Base-by-base conservation (phyloP, 2,113 vertebrate genomes). In the Hypomesus transpacificus region DNA sequence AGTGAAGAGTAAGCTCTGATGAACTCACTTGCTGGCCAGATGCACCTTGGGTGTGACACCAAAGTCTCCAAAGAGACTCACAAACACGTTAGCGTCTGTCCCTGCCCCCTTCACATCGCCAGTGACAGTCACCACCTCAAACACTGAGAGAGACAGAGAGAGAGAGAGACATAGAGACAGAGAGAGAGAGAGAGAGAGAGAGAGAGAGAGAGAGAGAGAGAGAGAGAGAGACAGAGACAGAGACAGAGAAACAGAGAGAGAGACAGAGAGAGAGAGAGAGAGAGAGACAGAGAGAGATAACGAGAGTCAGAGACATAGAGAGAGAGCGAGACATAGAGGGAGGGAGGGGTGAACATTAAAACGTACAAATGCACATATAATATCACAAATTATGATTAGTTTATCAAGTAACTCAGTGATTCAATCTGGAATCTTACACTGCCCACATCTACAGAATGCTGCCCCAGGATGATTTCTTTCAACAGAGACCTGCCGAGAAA, bases 1-100 rank as follows among this genome's bases (percentile, higher is more conserved):
- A 26, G 16, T 14, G 26, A 34, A 20, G 24, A 39, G 24, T 22
- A 24, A 21, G 14, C 14, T 54, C 4, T 62, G 67, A 68, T 14
- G 14, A 84, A 94, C 97, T 95, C 84, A 98, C 97, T 98, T 98
- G 97, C 96, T 98, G 66, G 95, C 95, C 85, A 99, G 94, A 69
- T 98, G 96, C 80, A 95, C 93, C 86, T 99, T 99, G 57, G 97
- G 96, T 21, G 95, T 94, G 63, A 97, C 92, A 6, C 97, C 97
- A n/a, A 89, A 93, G 6, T 98, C 95, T 88, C 97, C 97, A 69
- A 94, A 98, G 68, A 99, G 90, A 14, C 95, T 97, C 76, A 98
- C 93, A 83, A 99, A 99, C 70, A 99, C 93, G 0, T 98, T 98
- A 67, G 97, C 97, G 0, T 99, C 95, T 0, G 97, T 98, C 65